Percentiles rank a stretch among this genome's conserved stretches.
These are phyloP conservation scores for Rhyzopertha dominica DNA, from an alignment of 1,140 invertebrate genomes.

Conservation along the genomic window DNA sequence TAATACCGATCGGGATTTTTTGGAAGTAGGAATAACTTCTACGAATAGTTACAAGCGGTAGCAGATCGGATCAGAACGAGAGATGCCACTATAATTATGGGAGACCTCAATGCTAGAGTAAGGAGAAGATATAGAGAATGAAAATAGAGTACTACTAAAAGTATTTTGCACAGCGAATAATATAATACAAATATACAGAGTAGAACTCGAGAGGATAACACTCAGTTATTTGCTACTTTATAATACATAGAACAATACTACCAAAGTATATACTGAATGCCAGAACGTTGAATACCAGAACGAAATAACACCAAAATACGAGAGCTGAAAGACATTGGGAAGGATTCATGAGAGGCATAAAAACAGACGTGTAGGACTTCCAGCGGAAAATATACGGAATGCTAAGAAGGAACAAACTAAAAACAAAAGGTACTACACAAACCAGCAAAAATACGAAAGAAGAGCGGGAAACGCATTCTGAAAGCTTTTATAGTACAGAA, in stretches of 20 bases:
- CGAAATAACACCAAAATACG: neutral
- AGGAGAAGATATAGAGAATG: neutral
- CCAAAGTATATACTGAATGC: neutral
- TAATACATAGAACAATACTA: neutral
- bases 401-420: constrained; percentile 6
- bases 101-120: too few relatives aligned
- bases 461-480: constrained; percentile 2
- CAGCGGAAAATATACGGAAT: constrained; percentile 6
- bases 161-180: neutral
- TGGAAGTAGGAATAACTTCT: too few relatives aligned
- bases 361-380: neutral
- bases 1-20: too few relatives aligned
- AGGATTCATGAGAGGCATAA: neutral
- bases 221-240: neutral
- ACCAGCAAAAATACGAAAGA: constrained; percentile 4
- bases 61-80: too few relatives aligned
- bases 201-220: constrained; percentile 1
- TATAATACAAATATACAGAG: constrained; percentile 1
- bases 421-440: constrained; percentile 1
- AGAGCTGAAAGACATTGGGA: neutral
- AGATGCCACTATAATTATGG: too few relatives aligned
- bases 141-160: too few relatives aligned
- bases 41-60: too few relatives aligned
- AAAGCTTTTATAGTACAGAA: constrained; percentile 1
- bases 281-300: neutral